Conservation (phyloP, 2,113 vertebrate genomes). For the Pseudolaguvia tuberculata region DNA sequence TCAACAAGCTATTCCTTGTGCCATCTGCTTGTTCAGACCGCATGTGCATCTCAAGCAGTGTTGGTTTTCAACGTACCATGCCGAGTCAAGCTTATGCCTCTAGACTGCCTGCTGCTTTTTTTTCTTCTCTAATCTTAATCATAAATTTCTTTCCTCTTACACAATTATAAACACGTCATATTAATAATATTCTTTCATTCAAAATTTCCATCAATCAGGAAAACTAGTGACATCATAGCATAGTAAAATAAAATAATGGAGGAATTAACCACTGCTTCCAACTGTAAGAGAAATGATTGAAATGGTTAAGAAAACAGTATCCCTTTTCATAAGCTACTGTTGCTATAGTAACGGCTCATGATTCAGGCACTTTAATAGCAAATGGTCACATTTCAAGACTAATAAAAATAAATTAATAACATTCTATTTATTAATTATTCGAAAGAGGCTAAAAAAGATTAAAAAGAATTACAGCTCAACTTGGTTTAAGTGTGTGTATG, state of each 20-base stretch:
- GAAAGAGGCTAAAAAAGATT: too few relatives aligned
- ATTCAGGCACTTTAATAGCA: neutral
- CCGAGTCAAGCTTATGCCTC: neutral
- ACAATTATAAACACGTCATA: neutral
- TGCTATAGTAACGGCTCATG: neutral
- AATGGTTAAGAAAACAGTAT: neutral
- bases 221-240: neutral
- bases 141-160: neutral
- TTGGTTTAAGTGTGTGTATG: neutral
- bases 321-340: neutral
- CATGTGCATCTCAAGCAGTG: constrained; percentile 17
- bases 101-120: constrained; percentile 29
- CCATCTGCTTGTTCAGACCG: constrained; percentile 30
- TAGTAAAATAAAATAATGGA: neutral
- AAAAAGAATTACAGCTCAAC: neutral
- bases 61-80: constrained; percentile 25
- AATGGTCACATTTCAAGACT: neutral
- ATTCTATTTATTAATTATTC: too few relatives aligned
- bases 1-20: constrained; percentile 17
- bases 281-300: neutral
- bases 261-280: neutral
- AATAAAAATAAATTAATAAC: neutral
- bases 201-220: neutral
- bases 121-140: neutral
- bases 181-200: neutral